Evolutionary conservation across 2,113 vertebrate genomes (phyloP).

Genomic region (Catharus minimus): DNA sequence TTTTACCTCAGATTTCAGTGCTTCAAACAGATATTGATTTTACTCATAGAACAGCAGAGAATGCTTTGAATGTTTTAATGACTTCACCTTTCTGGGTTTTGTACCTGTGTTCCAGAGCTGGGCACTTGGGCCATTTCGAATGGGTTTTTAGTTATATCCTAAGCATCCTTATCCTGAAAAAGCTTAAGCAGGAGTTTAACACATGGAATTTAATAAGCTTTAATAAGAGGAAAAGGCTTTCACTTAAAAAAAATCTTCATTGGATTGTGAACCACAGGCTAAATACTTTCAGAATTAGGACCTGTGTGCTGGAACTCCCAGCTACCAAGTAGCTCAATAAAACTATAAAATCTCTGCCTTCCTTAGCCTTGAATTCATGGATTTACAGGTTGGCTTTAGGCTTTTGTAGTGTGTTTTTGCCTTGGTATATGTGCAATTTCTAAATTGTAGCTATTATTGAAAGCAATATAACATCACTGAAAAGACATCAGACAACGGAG

Average conservation of each 20-base stretch:
- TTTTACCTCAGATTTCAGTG: background rate
- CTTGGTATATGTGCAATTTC: background rate
- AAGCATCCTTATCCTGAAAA: background rate
- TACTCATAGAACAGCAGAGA: background rate
- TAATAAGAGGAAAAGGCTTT: background rate
- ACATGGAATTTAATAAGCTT: background rate
- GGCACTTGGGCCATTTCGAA: background rate
- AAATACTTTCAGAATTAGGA: background rate
- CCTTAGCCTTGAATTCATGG: background rate
- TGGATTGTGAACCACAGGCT: background rate
- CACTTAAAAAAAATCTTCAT: background rate
- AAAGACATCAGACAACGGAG: background rate
- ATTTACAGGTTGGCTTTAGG: background rate
- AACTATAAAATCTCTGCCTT: background rate
- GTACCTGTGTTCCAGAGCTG: background rate
- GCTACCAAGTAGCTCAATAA: background rate
- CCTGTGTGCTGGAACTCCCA: background rate
- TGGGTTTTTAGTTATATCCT: background rate
- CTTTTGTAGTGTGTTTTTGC: constrained; percentile 7
- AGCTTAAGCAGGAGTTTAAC: background rate
- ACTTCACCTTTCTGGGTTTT: background rate
- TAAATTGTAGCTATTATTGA: constrained; percentile 14
- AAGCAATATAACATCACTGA: constrained; percentile 19
- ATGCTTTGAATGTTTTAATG: background rate
- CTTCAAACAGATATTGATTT: background rate